Conservation (phyloP, 2,797 vertebrate species). For the Chelon auratus region DNA sequence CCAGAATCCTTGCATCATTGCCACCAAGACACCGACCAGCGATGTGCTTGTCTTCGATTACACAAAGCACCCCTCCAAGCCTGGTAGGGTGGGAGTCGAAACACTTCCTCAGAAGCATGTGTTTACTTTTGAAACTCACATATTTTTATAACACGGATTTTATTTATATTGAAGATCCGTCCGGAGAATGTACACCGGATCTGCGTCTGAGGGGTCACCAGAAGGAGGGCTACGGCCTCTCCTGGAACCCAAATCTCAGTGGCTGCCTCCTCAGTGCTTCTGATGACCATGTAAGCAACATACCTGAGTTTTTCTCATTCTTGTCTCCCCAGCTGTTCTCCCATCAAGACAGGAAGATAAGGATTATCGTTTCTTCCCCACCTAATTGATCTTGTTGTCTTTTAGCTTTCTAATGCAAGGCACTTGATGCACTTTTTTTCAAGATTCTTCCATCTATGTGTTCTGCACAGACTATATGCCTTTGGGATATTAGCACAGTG, state of each 20-base stretch:
- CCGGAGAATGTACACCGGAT: slow-evolving; percentile 97
- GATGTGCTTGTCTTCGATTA: slow-evolving; percentile 98
- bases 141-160: neutral
- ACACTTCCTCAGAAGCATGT: no score
- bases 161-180: slow-evolving; percentile 87
- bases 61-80: slow-evolving; percentile 98
- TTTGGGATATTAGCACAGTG: slow-evolving; percentile 98
- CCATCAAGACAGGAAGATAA: no score
- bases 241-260: slow-evolving; percentile 98
- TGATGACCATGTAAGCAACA: slow-evolving; percentile 92
- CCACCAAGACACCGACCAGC: slow-evolving; percentile 97
- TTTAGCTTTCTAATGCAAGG: neutral
- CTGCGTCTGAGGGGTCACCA: slow-evolving; percentile 95
- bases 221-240: slow-evolving; percentile 97
- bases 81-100: slow-evolving; percentile 82
- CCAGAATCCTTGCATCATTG: slow-evolving; percentile 98
- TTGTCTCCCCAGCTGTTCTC: neutral
- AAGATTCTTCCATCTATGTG: neutral
- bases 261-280: slow-evolving; percentile 97
- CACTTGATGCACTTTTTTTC: neutral
- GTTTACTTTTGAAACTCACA: neutral
- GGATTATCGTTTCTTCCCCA: neutral
- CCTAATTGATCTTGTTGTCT: neutral
- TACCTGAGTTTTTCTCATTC: neutral
- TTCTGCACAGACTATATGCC: slow-evolving; percentile 90